Evolutionary conservation across 2,113 vertebrate species (phyloP), one percentile per base, ranked within the genome.

Genomic region (Anseranas semipalmata): DNA sequence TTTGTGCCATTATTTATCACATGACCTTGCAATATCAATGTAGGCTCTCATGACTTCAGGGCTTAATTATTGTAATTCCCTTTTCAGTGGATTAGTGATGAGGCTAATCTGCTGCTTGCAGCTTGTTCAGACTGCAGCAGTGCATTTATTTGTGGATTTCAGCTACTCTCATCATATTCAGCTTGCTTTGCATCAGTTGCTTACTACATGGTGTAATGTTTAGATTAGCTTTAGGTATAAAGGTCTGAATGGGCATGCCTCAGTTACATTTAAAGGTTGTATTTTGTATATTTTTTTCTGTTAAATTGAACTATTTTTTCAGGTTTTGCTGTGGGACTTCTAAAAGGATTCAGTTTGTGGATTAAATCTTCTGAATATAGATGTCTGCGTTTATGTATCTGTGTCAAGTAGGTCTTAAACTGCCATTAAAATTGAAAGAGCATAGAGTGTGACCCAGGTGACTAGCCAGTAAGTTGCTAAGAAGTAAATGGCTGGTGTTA

Each of bases 61-160:
- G 58, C 58, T 95, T 96, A 95, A 95, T 96, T 94, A 83, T 32
- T 95, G 65, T 96, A 91, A 96, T 93, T 95, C 95, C 45, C 58
- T 91, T 96, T 93, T 73, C 89, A 87, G 35, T 53, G 87, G 91
- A 87, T 96, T 96, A 94, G 63, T 85, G 85, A 89, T 87, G 87
- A 95, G 78, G 87, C 74, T 97, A 95, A 96, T 96, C 94, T 96
- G 39, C 35, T 79, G 43, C 74, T 83, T 91, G 94, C 89, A 95
- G 93, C 85, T 96, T 94, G 80, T 85, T 94, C 87, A 65, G 43
- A 32, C 62, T 60, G 15, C 39, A 63, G 62, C 53, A 68, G 20
- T 35, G 39, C 48, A 17, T 22, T 91, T 63, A 35, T 28, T 85
- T 76, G 35, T 96, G 58, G 14, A 4, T 87, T 95, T 95, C 45